These are phyloP conservation scores for Lycocorax pyrrhopterus DNA, from an alignment of 2,113 vertebrate genomes.

Conservation along the genomic window DNA sequence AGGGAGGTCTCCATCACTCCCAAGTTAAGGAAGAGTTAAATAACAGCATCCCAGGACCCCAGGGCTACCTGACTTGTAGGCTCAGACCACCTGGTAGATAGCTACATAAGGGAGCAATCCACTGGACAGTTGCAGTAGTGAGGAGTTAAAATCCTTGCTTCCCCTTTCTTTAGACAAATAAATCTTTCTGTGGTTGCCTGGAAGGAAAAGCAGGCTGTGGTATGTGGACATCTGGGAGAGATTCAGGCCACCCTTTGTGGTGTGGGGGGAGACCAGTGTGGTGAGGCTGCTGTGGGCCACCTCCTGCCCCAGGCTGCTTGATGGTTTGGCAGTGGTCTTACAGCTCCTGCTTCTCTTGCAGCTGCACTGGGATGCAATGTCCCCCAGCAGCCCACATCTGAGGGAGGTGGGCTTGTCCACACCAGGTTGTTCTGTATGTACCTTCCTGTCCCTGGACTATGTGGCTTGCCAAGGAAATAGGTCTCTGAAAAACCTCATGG, in stretches of 20 bases:
- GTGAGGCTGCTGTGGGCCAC: neutral
- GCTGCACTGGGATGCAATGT: neutral
- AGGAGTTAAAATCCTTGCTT: slow-evolving; percentile 44
- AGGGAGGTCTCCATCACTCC: neutral
- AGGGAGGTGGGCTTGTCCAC: neutral
- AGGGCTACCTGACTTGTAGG: neutral
- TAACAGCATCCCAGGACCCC: neutral
- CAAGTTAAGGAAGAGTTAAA: neutral
- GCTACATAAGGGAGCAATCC: neutral
- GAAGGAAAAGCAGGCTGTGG: slow-evolving; percentile 26
- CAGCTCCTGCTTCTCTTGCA: neutral
- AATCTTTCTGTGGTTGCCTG: slow-evolving; percentile 42
- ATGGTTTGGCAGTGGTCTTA: neutral
- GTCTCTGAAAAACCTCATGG: neutral
- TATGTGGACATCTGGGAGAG: slow-evolving; percentile 35
- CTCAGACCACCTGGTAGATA: neutral
- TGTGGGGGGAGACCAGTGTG: neutral
- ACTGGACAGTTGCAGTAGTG: neutral
- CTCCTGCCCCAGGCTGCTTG: neutral
- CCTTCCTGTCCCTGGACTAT: neutral
- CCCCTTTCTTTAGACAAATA: slow-evolving; percentile 40
- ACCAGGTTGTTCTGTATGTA: neutral
- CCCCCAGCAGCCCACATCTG: neutral
- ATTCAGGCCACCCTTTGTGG: slow-evolving; percentile 9
- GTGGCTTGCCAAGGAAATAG: neutral